phyloP scores from a whole-genome alignment of 2,888 invertebrate species.

The Melieria crassipennis region DNA sequence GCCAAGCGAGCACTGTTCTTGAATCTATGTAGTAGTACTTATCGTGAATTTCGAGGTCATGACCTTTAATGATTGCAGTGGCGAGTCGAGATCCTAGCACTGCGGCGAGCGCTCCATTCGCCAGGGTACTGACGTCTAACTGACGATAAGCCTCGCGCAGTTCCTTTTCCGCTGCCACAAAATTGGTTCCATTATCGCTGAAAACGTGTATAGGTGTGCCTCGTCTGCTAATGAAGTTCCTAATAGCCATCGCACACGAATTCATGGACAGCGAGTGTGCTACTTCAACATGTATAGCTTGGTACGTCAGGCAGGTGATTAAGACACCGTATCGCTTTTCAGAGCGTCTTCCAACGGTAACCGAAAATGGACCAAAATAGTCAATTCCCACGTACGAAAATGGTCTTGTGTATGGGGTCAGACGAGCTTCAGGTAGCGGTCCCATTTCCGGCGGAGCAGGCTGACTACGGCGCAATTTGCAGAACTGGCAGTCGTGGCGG shows the following conservation, averaged over 20 bases:
- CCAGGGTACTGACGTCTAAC: no score
- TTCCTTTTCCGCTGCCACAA: constrained; percentile 24
- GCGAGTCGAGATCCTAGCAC: constrained; percentile 43
- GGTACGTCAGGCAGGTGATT: no score
- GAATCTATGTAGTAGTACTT: constrained; percentile 6
- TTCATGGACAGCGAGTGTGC: constrained; percentile 14
- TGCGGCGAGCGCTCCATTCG: constrained; percentile 44
- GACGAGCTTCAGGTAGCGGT: constrained; percentile 34
- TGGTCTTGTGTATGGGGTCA: constrained; percentile 31
- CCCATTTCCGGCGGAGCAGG: constrained; percentile 39
- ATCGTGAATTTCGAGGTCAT: constrained; percentile 35
- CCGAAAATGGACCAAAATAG: constrained; percentile 39
- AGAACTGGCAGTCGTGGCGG: constrained; percentile 29
- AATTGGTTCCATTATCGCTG: constrained; percentile 30
- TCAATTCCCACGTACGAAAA: constrained; percentile 34
- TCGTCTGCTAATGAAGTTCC: constrained; percentile 27
- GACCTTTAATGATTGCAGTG: constrained; percentile 30
- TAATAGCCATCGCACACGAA: constrained; percentile 23
- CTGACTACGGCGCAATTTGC: constrained; percentile 21
- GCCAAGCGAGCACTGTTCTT: constrained; percentile 45
- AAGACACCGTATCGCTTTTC: not conserved
- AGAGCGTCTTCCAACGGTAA: constrained; percentile 22
- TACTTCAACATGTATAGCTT: constrained; percentile 18
- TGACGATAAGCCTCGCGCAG: no score
- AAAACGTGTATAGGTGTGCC: constrained; percentile 24